phyloP scores from a whole-genome alignment of 2,888 invertebrate species.

The Tenthredo scrophulariae region DNA sequence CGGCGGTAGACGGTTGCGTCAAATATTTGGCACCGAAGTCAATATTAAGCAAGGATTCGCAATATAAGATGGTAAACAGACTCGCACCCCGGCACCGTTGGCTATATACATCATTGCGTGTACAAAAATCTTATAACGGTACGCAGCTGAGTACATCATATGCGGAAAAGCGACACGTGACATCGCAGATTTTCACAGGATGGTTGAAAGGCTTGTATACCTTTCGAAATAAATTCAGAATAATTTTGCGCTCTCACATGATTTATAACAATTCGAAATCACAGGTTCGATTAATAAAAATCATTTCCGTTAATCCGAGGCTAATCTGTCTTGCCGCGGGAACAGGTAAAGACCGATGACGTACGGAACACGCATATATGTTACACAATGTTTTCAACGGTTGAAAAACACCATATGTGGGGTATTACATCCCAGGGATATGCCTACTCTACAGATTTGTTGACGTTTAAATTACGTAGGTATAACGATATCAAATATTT shows the following conservation, averaged over 20 bases:
- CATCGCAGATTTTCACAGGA: neutral
- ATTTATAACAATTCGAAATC: too few species aligned
- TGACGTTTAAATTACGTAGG: slow-evolving; percentile 7
- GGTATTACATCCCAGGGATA: neutral
- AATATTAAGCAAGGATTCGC: slow-evolving; percentile 61
- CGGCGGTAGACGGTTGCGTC: slow-evolving; percentile 53
- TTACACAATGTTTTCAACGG: neutral
- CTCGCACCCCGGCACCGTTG: neutral
- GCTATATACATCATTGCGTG: neutral
- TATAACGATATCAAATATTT: slow-evolving; percentile 44
- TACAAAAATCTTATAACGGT: neutral
- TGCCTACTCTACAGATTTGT: slow-evolving; percentile 6
- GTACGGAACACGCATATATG: neutral
- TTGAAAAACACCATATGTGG: neutral
- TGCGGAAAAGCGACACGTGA: neutral
- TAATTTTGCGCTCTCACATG: neutral
- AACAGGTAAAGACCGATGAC: neutral
- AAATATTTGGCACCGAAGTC: slow-evolving; percentile 61
- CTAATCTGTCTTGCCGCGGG: neutral
- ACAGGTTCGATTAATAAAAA: too few species aligned
- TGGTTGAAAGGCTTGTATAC: neutral
- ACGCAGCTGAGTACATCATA: neutral
- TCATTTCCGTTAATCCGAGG: neutral
- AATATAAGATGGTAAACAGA: slow-evolving; percentile 54
- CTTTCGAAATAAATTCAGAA: neutral